Evolutionary conservation across 2,797 vertebrate species (phyloP), one percentile per base, ranked within the genome.

Genomic region (Kryptolebias ocellatus): DNA sequence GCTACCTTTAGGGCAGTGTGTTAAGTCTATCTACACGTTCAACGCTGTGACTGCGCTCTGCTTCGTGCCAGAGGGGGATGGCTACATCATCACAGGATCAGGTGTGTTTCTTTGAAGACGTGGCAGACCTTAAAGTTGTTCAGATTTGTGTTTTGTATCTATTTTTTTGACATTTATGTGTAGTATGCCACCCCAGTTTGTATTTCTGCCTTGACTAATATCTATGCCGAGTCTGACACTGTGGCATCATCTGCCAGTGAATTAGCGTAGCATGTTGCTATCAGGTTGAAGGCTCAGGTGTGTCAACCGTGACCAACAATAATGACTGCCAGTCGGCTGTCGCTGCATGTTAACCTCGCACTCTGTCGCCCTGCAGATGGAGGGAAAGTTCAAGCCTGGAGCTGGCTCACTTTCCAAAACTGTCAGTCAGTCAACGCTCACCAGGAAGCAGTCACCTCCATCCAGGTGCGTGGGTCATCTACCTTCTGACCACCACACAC

Each of bases 1-100:
- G 50, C 66, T 79, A 11, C 84, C 88, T 78, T n/a, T 79, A 95
- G 95, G 94, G 64, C 93, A 92, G 72, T 94, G 94, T 77, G 83
- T 95, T 56, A 94, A 93, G 81, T 95, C 94, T 53, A 83, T 95
- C 83, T 95, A 95, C 92, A 95, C 95, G 0, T 95, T 94, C 86
- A 95, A 93, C 15, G 77, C 90, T 1, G 92, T 95, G 74, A 92
- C 93, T 2, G 90, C 94, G 16, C 83, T 95, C 57, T 92, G 90
- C 70, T 93, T 95, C 60, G 83, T 93, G 77, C 89, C 94, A 0
- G 92, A 94, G 78, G 91, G 76, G 55, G 83, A 89, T 4, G 93
- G 92, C 71, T 94, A 89, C 83, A 90, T 95, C 73, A 80, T 94
- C 73, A 92, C 93, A 2, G 94, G 93, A 73, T 94, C 93, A 93